These are phyloP conservation scores for Nasalis larvatus DNA, from an alignment of 2,113 vertebrate genomes.

Conservation along the genomic window DNA sequence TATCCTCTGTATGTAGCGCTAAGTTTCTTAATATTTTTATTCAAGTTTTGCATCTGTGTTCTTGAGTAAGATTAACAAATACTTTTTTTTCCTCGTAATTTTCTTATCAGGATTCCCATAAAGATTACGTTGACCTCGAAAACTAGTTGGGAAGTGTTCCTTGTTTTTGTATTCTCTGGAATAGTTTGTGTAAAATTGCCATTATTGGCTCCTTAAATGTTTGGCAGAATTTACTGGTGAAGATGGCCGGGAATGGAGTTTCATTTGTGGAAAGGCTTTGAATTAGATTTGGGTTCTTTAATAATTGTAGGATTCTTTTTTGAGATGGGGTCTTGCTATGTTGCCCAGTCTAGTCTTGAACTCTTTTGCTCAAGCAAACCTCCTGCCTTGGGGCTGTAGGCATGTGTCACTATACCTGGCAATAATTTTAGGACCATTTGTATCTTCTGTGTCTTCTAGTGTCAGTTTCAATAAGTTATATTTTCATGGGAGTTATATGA, in stretches of 20 bases:
- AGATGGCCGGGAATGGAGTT: background rate
- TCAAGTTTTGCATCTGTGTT: background rate
- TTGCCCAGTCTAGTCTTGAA: background rate
- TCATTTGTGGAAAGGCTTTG: background rate
- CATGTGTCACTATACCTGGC: background rate
- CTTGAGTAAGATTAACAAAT: background rate
- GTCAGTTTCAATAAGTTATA: background rate
- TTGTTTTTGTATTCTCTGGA: background rate
- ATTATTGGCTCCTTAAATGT: background rate
- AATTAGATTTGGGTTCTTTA: slow-evolving; percentile 20
- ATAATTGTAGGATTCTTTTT: background rate
- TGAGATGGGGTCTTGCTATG: background rate
- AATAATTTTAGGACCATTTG: background rate
- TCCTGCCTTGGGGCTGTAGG: background rate
- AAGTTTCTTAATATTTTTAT: background rate
- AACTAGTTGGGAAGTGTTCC: background rate
- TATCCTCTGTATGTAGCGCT: background rate
- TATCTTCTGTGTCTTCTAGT: background rate
- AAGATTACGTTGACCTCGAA: background rate
- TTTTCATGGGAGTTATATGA: background rate
- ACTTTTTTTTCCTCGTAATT: background rate
- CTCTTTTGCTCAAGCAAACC: background rate
- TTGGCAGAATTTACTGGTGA: background rate
- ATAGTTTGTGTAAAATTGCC: background rate
- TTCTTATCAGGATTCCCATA: background rate